Evolutionary conservation across 1,140 invertebrate species (phyloP).

Genomic region (Drosophila lowei): DNA sequence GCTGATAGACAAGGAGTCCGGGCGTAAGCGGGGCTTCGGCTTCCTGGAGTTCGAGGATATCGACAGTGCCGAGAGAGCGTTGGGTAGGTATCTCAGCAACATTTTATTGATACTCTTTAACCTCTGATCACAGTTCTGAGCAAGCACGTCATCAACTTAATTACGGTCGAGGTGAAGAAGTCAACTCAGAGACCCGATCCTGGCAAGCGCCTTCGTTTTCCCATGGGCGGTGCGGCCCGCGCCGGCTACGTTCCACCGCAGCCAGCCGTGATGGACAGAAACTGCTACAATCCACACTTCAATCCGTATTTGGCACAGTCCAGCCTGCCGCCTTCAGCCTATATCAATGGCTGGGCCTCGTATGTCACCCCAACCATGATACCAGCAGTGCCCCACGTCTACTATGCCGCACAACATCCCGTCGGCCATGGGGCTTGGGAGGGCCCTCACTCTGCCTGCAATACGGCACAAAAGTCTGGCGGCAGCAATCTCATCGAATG

Average conservation of each 20-base stretch:
- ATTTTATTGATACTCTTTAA: constrained; percentile 10
- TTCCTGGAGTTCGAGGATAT: constrained; percentile 98
- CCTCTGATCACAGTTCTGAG: constrained; percentile 85
- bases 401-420: constrained; percentile 6
- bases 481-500: constrained; percentile 23
- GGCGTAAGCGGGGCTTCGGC: constrained; percentile 96
- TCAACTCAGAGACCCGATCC: constrained; percentile 87
- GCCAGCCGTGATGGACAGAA: constrained; percentile 46
- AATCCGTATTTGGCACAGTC: constrained; percentile 56
- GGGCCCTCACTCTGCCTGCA: constrained; percentile 4
- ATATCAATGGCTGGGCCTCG: constrained; percentile 67
- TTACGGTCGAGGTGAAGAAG: constrained; percentile 91
- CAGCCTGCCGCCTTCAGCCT: constrained; percentile 60
- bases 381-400: background rate
- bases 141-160: constrained; percentile 89
- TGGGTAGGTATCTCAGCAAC: constrained; percentile 27
- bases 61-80: constrained; percentile 40
- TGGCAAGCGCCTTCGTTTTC: constrained; percentile 71
- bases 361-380: constrained; percentile 46
- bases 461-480: constrained; percentile 9
- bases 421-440: background rate
- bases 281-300: constrained; percentile 38
- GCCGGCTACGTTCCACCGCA: constrained; percentile 61
- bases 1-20: constrained; percentile 94
- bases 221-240: constrained; percentile 50